Conservation (phyloP, 2,113 vertebrate species). For the Triplophysa tibetana region DNA sequence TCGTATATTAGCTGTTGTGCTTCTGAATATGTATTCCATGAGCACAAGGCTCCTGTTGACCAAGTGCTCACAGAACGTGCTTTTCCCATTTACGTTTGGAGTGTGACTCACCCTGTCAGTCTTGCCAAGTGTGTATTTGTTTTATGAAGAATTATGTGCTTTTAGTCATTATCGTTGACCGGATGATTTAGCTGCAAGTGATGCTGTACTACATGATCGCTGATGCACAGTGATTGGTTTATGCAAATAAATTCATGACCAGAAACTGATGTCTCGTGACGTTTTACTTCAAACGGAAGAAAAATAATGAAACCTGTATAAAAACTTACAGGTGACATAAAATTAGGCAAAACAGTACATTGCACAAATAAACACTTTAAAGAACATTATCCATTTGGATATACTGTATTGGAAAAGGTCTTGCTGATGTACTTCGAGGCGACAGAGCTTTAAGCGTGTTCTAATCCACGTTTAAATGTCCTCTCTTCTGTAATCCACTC, state of each 20-base stretch:
- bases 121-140: conserved; percentile 58
- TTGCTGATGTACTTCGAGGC: too few relatives aligned
- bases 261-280: conserved; percentile 23
- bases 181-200: conserved; percentile 49
- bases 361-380: too few relatives aligned
- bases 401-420: neutral
- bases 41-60: conserved; percentile 70
- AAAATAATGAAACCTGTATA: neutral
- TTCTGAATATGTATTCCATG: conserved; percentile 63
- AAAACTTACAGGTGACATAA: neutral
- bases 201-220: conserved; percentile 68
- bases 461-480: too few relatives aligned
- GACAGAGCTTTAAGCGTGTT: neutral
- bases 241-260: conserved; percentile 78
- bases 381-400: too few relatives aligned
- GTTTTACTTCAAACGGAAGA: neutral
- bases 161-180: conserved; percentile 52
- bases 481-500: conserved; percentile 70
- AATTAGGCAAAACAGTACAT: neutral
- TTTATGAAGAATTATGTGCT: conserved; percentile 57
- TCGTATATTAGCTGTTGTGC: conserved; percentile 63
- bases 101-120: conserved; percentile 53
- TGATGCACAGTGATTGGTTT: conserved; percentile 72
- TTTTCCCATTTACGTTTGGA: conserved; percentile 44
- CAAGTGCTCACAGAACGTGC: conserved; percentile 69